Conservation (phyloP, 2,113 vertebrate species). For the Azemiops feae region DNA sequence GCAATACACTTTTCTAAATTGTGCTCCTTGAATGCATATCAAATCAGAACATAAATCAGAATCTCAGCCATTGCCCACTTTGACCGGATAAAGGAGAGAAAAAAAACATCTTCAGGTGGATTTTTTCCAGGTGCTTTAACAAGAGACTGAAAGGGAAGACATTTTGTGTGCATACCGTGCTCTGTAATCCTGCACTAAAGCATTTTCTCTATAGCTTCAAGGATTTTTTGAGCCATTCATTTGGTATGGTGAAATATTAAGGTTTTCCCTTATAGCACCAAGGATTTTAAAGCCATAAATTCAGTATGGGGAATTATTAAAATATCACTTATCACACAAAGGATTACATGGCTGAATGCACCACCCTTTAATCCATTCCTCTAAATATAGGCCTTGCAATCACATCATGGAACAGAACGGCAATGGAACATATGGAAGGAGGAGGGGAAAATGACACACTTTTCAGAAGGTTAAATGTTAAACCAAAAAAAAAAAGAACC, state of each 20-base stretch:
- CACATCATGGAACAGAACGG: constrained; percentile 16
- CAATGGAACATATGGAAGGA: not conserved
- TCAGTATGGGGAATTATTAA: not conserved
- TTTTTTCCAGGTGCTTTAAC: not conserved
- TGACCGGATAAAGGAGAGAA: not conserved
- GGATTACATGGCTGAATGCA: constrained; percentile 32
- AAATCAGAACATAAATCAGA: not conserved
- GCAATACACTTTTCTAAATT: not conserved
- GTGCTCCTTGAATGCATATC: not conserved
- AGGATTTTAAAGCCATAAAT: not conserved
- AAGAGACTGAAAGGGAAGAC: not conserved
- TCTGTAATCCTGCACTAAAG: not conserved
- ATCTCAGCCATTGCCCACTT: not conserved
- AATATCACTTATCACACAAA: constrained; percentile 23
- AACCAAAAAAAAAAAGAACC: not conserved
- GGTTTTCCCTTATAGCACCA: not conserved
- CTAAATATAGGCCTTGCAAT: constrained; percentile 42
- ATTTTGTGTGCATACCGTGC: not conserved
- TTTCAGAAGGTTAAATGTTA: not conserved
- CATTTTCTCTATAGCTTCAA: not conserved
- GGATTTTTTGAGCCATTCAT: not conserved
- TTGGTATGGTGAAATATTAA: not conserved
- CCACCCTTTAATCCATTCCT: constrained; percentile 43
- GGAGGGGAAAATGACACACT: not conserved
- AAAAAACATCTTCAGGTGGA: accelerated